Evolutionary conservation across 1,140 invertebrate species (phyloP).

Genomic region (Drosophila ercepeae): DNA sequence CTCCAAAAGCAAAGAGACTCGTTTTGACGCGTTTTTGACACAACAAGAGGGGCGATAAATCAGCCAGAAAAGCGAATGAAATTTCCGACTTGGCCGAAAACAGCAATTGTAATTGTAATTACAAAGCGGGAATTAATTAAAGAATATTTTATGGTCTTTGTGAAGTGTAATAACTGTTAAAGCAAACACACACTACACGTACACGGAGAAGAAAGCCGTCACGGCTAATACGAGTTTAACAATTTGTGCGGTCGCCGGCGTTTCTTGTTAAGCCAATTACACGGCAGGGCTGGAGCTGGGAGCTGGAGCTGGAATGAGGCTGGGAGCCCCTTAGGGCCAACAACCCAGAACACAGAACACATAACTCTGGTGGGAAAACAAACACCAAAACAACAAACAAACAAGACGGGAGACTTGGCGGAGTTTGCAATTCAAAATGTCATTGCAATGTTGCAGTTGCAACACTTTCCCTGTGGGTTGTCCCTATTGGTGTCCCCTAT

Average conservation of each 20-base stretch:
- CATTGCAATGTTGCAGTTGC: constrained; percentile 61
- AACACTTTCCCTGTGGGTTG: neutral
- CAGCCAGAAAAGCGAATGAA: constrained; percentile 60
- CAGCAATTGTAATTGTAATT: constrained; percentile 61
- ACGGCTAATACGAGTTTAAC: constrained; percentile 69
- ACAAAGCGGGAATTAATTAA: constrained; percentile 68
- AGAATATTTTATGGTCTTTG: constrained; percentile 69
- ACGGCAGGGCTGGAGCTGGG: constrained; percentile 50
- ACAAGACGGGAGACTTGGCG: neutral
- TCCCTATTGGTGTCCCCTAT: constrained; percentile 18
- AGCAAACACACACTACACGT: constrained; percentile 9
- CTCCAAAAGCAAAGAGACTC: too few species aligned
- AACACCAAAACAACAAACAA: constrained; percentile 22
- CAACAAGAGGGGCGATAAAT: constrained; percentile 66
- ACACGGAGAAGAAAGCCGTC: neutral
- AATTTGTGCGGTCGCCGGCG: constrained; percentile 61
- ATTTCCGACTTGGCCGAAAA: constrained; percentile 39
- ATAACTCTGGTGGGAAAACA: constrained; percentile 55
- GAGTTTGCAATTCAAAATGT: constrained; percentile 54
- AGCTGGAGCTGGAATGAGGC: constrained; percentile 10
- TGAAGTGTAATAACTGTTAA: constrained; percentile 68
- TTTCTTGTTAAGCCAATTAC: constrained; percentile 79
- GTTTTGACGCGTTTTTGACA: constrained; percentile 65
- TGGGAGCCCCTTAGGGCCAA: constrained; percentile 23
- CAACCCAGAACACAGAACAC: constrained; percentile 25